Conservation (phyloP, 92 coral and sea anemone species). For the Bergia puertoricense region DNA sequence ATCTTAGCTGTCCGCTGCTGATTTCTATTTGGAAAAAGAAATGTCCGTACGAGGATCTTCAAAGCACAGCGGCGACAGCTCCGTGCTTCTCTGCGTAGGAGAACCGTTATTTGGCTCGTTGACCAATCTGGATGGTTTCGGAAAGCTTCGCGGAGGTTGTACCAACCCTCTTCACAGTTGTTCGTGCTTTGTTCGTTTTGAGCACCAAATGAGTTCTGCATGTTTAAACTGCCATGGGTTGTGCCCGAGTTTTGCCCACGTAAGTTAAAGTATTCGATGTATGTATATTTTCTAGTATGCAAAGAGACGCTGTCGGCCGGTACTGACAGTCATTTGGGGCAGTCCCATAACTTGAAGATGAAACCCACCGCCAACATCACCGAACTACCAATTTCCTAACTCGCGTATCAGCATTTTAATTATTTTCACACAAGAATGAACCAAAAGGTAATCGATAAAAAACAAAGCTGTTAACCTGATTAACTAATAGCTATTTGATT, state of each 20-base stretch:
- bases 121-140: constrained; percentile 78
- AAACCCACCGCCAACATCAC: not conserved
- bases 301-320: not conserved
- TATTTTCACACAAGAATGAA: too few relatives aligned
- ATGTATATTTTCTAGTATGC: not conserved
- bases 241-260: constrained; percentile 81
- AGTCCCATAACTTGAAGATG: not conserved
- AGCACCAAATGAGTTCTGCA: constrained; percentile 79
- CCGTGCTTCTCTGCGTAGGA: constrained; percentile 74
- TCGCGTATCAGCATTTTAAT: too few relatives aligned
- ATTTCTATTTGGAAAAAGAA: not conserved
- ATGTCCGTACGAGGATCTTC: constrained; percentile 58
- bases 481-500: not conserved
- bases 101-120: constrained; percentile 69
- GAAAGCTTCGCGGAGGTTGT: constrained; percentile 75
- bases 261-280: constrained; percentile 36
- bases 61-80: constrained; percentile 67
- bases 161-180: constrained; percentile 79
- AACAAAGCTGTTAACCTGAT: not conserved
- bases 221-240: constrained; percentile 86
- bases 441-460: not conserved
- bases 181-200: constrained; percentile 79
- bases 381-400: not conserved
- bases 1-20: not conserved
- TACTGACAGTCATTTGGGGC: not conserved